Conservation (phyloP, 2,797 vertebrate species). For the Urophycis tenuis region DNA sequence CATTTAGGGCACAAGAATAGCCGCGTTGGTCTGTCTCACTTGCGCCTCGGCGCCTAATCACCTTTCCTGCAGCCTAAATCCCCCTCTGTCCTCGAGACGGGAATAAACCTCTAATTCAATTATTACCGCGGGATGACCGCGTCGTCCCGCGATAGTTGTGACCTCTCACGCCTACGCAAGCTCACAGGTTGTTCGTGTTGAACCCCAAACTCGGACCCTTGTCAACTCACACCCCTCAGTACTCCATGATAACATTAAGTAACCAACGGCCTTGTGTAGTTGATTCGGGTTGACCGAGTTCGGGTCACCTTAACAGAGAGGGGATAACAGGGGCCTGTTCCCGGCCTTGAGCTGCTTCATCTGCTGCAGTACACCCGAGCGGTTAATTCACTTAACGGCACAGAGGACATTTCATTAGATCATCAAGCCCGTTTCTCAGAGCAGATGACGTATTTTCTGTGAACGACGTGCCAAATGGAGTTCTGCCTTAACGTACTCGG, state of each 20-base stretch:
- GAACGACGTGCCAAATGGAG: not conserved
- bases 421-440: not conserved
- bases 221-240: not conserved
- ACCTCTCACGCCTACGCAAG: not conserved
- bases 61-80: constrained; percentile 55
- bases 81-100: constrained; percentile 53
- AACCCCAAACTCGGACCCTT: not conserved
- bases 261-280: not conserved
- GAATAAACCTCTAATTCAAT: constrained; percentile 58
- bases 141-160: not conserved
- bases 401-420: not conserved
- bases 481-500: not conserved
- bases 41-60: constrained; percentile 56
- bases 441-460: not conserved
- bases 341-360: not conserved
- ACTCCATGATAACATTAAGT: not conserved
- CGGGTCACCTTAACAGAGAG: not conserved
- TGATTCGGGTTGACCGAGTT: not conserved
- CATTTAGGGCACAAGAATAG: constrained; percentile 51
- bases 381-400: not conserved
- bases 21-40: constrained; percentile 28
- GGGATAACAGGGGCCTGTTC: not conserved
- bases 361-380: not conserved
- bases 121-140: constrained; percentile 28
- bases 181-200: not conserved